These are phyloP conservation scores for Cheumatopsyche charites DNA, from an alignment of 1,140 invertebrate species.

Conservation along the genomic window DNA sequence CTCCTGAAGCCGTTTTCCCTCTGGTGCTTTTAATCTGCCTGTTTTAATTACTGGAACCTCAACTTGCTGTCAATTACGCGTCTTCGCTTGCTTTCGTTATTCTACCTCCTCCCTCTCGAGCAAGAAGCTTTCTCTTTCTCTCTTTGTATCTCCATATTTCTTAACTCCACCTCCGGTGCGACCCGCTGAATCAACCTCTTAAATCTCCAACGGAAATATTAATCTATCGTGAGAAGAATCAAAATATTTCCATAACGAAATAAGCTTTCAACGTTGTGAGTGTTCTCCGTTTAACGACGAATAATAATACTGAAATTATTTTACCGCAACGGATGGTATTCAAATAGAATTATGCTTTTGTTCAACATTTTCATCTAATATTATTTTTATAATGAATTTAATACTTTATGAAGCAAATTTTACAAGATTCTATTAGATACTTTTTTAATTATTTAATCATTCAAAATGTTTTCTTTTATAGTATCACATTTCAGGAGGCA, in stretches of 20 bases:
- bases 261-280: slow-evolving; percentile 23
- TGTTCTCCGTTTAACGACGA: slow-evolving; percentile 6
- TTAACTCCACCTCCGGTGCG: neutral
- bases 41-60: slow-evolving; percentile 49
- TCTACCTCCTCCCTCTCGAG: slow-evolving; percentile 38
- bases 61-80: slow-evolving; percentile 47
- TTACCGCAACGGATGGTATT: neutral
- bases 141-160: slow-evolving; percentile 1
- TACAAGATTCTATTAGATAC: too few relatives aligned
- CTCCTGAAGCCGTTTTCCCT: neutral
- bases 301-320: slow-evolving; percentile 14
- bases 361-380: too few relatives aligned
- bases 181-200: slow-evolving; percentile 9
- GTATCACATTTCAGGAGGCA: too few relatives aligned
- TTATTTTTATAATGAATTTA: neutral
- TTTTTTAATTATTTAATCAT: too few relatives aligned
- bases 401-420: neutral
- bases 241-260: slow-evolving; percentile 23
- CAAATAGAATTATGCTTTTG: too few relatives aligned
- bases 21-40: slow-evolving; percentile 45
- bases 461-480: too few relatives aligned
- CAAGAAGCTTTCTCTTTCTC: slow-evolving; percentile 5
- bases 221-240: slow-evolving; percentile 25
- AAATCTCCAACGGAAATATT: slow-evolving; percentile 24
- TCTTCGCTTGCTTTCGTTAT: slow-evolving; percentile 36